These are phyloP conservation scores for Malurus splendens DNA, from an alignment of 2,797 vertebrate species.

Conservation along the genomic window DNA sequence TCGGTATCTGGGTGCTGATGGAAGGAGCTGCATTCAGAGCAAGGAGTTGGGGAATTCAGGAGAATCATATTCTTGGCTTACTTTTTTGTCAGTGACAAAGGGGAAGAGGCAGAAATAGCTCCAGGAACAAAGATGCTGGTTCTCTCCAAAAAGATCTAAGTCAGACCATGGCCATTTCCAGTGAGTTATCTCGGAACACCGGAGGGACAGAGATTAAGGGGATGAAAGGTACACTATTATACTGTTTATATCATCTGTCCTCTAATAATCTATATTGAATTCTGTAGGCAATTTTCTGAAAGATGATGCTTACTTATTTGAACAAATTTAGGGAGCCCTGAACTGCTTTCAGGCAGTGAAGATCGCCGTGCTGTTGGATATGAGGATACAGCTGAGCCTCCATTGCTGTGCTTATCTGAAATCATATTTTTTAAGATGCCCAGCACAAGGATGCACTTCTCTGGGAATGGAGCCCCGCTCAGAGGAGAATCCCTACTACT, in stretches of 20 bases:
- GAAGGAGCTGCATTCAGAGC: neutral
- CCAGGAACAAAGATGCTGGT: slow-evolving; percentile 36
- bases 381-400: neutral
- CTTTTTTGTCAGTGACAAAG: neutral
- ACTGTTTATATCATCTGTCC: slow-evolving; percentile 27
- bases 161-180: neutral
- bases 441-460: neutral
- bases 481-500: neutral
- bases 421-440: neutral
- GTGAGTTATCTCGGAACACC: slow-evolving; percentile 21
- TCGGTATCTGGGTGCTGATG: neutral
- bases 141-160: neutral
- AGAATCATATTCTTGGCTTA: neutral
- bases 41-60: slow-evolving; percentile 2
- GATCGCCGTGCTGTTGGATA: neutral
- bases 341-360: neutral
- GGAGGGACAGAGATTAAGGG: slow-evolving; percentile 25
- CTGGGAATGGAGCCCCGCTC: neutral
- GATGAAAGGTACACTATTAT: slow-evolving; percentile 52
- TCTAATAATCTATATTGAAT: slow-evolving; percentile 44
- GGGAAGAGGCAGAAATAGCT: neutral
- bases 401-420: neutral
- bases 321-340: slow-evolving; percentile 19
- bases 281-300: slow-evolving; percentile 53
- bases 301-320: slow-evolving; percentile 36